Base-by-base conservation (phyloP, 2,888 invertebrate species). In the Oligia latruncula region DNA sequence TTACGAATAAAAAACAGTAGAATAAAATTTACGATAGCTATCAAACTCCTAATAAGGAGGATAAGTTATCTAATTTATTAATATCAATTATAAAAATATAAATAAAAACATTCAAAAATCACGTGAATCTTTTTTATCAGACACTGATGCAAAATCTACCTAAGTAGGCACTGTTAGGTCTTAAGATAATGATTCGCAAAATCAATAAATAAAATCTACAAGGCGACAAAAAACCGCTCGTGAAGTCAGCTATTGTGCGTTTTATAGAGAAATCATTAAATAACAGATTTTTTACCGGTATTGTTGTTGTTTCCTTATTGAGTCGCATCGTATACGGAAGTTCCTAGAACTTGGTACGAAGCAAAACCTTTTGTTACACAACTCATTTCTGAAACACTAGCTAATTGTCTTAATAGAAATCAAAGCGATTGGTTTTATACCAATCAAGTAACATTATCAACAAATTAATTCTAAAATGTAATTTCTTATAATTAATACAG, bases 271-370 rank as follows among this genome's bases (percentile, higher is more conserved):
- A 84, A 79, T 79, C 64, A 86, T 81, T 81, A 73, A 81, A 73
- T 80, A 77, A 74, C 66, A 79, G 71, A 72, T 79, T 83, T 87
- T 84, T 86, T 87, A 77, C 60, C 58, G 75, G 71, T 82, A 75
- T 72, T 80, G 77, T 70, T 78, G 71, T 80, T 74, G 81, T 85
- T 89, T 89, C 88, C 84, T 86, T 74, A 87, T 82, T 82, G 77
- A 83, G 49, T 80, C 55, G 72, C 71, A 82, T 72, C 67, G 81
- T 67, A 66, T 77, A 74, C 80, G 87, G 89, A 86, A 89, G 70
- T 80, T 81, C 81, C 78, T 65, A 80, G 84, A 84, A 84, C 65
- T 72, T 55, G 15, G 62, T 64, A 55, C 71, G 35, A 78, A 62
- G 71, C 52, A 81, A 78, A 65, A 71, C 72, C 71, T 74, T 79